phyloP scores from a whole-genome alignment of 2,888 invertebrate genomes.

The Cactoblastis cactorum region DNA sequence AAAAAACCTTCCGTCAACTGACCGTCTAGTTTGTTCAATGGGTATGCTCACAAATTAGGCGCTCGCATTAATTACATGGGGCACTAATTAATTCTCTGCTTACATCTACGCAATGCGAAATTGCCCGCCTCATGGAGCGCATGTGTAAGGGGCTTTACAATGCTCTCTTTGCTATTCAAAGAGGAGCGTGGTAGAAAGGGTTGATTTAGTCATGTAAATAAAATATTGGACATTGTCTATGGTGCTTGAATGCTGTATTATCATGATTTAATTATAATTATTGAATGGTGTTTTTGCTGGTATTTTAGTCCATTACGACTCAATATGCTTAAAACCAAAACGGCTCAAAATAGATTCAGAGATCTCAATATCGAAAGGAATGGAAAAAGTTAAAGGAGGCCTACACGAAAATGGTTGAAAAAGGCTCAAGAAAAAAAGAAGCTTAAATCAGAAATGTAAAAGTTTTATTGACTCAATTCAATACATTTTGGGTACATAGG shows the following conservation, averaged over 20 bases:
- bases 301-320: too few species aligned
- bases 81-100: slow-evolving; percentile 1
- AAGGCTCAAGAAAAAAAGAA: too few species aligned
- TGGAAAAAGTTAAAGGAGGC: too few species aligned
- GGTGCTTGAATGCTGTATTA: background rate
- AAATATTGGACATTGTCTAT: background rate
- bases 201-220: background rate
- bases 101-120: background rate
- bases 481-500: too few species aligned
- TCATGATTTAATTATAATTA: too few species aligned
- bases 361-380: too few species aligned
- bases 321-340: too few species aligned
- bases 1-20: background rate
- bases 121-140: background rate
- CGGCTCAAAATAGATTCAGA: too few species aligned
- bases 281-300: too few species aligned
- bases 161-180: background rate
- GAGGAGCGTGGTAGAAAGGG: background rate
- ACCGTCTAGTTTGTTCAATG: background rate
- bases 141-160: background rate
- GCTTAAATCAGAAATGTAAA: too few species aligned
- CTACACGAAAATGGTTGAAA: too few species aligned
- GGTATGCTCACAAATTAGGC: slow-evolving; percentile 1
- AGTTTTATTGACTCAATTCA: too few species aligned
- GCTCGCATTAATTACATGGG: background rate